Evolutionary conservation across 2,888 invertebrate genomes (phyloP), one percentile per base, ranked within the genome.

Genomic region (Drosophila helvetica): DNA sequence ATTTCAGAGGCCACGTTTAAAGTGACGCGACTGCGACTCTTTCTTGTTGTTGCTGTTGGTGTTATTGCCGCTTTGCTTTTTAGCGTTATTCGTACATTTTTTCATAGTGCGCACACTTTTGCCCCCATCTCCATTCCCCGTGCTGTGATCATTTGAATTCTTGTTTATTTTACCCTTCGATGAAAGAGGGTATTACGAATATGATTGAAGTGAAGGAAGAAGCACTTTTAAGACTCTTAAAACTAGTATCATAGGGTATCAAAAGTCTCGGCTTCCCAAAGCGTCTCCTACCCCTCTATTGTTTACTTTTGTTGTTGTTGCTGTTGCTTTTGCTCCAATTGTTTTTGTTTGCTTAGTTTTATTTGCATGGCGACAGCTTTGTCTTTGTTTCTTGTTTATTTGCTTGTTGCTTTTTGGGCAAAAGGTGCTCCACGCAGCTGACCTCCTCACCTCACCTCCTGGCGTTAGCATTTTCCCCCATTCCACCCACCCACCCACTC

Each of bases 331-430:
- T 55, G 56, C 56, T 67, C 42, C 46, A 58, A 43, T 57, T 68
- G 46, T 59, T 71, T 45, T 62, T 74, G 55, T 55, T 51, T 48
- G 46, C 57, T 53, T 46, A 54, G 45, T 60, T 75, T 59, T 79
- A 74, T 83, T 81, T 69, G 72, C 74, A 75, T 80, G 67, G 51
- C 63, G 60, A 67, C 61, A n/a, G 71, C 50, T 73, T 55, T 58
- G 45, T 54, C 58, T 75, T 65, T 71, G 61, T 62, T 42, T 74
- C 70, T 54, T 52, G 61, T 75, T 70, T 75, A 62, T 79, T 77
- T 70, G 79, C 74, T 80, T 78, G 77, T 80, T 83, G 80, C 78
- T 77, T 77, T 74, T 78, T 69, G 38, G 75, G 70, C 50, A 66
- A 67, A 70, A 74, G 80, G 76, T 80, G 63, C 30, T 27, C 43